These are phyloP conservation scores for Drosophila birchii DNA, from an alignment of 2,888 invertebrate genomes.

Conservation along the genomic window DNA sequence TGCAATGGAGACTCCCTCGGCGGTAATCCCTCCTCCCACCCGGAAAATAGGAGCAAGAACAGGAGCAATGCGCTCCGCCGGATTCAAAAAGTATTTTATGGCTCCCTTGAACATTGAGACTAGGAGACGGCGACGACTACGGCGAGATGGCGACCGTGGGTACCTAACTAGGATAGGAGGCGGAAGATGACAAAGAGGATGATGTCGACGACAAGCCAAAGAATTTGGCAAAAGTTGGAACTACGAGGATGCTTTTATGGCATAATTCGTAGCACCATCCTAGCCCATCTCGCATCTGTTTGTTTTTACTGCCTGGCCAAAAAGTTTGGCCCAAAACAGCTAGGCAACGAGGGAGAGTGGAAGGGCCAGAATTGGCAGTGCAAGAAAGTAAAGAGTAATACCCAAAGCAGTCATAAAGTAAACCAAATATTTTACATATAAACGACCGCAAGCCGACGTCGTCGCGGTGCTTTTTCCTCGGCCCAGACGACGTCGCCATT, in stretches of 20 bases:
- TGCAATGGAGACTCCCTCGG: conserved; percentile 38
- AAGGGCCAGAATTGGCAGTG: conserved; percentile 65
- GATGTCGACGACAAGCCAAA: conserved; percentile 56
- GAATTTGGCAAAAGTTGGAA: conserved; percentile 52
- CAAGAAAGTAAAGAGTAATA: conserved; percentile 79
- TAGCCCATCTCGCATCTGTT: conserved; percentile 35
- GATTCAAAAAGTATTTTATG: conserved; percentile 66
- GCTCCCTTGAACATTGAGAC: conserved; percentile 75
- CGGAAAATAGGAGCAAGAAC: conserved; percentile 12
- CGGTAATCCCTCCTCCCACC: conserved; percentile 44
- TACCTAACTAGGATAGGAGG: neutral
- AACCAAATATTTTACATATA: conserved; percentile 79
- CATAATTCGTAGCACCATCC: conserved; percentile 70
- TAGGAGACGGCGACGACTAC: conserved; percentile 48
- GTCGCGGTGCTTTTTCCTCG: conserved; percentile 40
- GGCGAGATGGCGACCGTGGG: conserved; percentile 32
- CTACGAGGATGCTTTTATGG: conserved; percentile 72
- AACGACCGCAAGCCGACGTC: conserved; percentile 74
- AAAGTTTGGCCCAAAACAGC: conserved; percentile 39
- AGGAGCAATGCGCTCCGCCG: conserved; percentile 29
- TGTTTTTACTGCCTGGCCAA: conserved; percentile 63
- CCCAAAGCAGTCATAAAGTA: conserved; percentile 78
- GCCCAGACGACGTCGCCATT: conserved; percentile 75
- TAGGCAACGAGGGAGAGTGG: neutral
- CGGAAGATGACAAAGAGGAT: conserved; percentile 36